A percentile compares a stretch with the other conserved stretches of the same genome.
These are phyloP conservation scores for Columba livia DNA, from an alignment of 2,113 vertebrate species.

Conservation along the genomic window DNA sequence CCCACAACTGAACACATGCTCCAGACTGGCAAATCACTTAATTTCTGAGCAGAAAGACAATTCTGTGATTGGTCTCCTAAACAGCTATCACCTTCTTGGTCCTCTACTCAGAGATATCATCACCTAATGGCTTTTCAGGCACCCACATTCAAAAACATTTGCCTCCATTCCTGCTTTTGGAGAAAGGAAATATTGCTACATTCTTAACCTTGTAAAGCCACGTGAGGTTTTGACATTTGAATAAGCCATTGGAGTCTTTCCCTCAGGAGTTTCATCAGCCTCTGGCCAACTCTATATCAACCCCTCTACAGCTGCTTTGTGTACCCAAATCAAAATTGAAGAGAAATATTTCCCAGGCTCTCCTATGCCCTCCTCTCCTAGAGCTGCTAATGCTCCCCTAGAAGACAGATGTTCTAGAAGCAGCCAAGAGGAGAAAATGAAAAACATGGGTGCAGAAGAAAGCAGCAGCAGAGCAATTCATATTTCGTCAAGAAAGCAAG, in stretches of 20 bases:
- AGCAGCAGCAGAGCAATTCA: background rate
- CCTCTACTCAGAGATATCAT: background rate
- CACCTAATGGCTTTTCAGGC: background rate
- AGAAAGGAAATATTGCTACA: background rate
- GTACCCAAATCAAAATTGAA: background rate
- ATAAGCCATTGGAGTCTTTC: background rate
- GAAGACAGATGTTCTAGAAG: background rate
- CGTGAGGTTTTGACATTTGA: background rate
- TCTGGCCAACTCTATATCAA: background rate
- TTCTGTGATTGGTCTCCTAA: background rate
- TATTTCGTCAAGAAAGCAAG: background rate
- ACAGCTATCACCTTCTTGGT: background rate
- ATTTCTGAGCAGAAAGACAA: background rate
- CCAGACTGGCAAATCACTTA: background rate
- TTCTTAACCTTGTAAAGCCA: background rate
- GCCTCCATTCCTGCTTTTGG: background rate
- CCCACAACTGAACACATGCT: background rate
- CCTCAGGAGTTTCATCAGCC: background rate
- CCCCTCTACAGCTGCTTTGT: background rate
- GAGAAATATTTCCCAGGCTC: background rate
- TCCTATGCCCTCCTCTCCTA: background rate
- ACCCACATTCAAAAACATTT: background rate
- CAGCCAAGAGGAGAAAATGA: background rate
- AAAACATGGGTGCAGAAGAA: background rate
- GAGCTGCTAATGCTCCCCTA: background rate